Percentiles rank a stretch among this genome's conserved stretches.
Conservation (phyloP, 2,888 invertebrate species). For the Eupithecia centaureata region DNA sequence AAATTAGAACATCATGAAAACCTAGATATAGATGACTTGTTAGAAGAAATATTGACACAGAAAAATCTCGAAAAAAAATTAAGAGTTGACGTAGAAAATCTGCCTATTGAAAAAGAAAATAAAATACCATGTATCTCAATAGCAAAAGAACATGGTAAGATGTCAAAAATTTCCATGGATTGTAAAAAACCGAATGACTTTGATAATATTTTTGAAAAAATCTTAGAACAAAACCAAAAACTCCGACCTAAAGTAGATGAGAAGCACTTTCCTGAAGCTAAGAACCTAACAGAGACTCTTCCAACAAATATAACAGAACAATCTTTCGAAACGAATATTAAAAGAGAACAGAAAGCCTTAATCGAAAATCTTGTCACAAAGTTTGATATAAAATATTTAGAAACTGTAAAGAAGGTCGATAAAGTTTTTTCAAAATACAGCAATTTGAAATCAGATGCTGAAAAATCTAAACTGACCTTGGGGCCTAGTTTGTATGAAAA, state of each 20-base stretch:
- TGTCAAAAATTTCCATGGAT: not conserved
- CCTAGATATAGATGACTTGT: not conserved
- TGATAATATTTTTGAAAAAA: not conserved
- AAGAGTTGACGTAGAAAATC: not conserved
- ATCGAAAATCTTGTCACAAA: constrained; percentile 30
- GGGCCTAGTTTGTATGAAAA: constrained; percentile 58
- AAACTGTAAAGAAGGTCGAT: constrained; percentile 47
- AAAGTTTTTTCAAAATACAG: constrained; percentile 37
- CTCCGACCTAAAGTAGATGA: not conserved
- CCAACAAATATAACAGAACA: not conserved
- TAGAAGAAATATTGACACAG: not conserved
- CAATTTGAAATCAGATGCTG: constrained; percentile 37
- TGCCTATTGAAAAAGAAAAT: not conserved
- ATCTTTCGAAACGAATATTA: constrained; percentile 7
- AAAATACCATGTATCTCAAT: not conserved
- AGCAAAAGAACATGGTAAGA: not conserved
- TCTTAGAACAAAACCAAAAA: not conserved
- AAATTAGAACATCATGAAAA: not conserved
- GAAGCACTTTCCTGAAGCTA: not conserved
- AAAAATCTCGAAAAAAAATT: not conserved
- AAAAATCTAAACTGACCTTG: constrained; percentile 47
- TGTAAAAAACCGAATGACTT: not conserved
- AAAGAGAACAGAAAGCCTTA: constrained; percentile 16
- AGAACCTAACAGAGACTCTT: not conserved
- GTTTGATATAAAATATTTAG: constrained; percentile 33